Evolutionary conservation across 2,888 invertebrate species (phyloP).

Genomic region (Aphidoletes aphidimyza): DNA sequence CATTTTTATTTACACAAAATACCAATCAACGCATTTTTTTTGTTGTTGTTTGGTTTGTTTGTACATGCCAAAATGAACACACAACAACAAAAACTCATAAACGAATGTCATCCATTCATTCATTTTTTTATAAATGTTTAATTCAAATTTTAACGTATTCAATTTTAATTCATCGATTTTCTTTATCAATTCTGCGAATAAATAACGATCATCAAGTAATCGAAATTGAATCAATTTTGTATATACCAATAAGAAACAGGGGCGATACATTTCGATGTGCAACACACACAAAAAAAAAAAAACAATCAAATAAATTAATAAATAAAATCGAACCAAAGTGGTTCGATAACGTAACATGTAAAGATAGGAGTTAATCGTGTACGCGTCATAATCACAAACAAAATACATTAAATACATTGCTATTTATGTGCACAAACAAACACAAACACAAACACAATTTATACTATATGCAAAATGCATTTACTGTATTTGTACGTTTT

Average conservation of each 20-base stretch:
- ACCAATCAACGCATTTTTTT: too few relatives aligned
- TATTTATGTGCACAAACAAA: background rate
- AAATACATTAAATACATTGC: too few relatives aligned
- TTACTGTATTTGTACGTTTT: background rate
- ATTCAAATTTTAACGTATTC: background rate
- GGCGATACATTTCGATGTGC: background rate
- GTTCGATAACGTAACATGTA: conserved; percentile 8
- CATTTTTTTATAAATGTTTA: background rate
- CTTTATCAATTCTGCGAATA: conserved; percentile 23
- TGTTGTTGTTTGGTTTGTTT: too few relatives aligned
- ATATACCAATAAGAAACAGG: conserved; percentile 28
- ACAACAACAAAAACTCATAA: background rate
- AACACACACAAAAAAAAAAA: background rate
- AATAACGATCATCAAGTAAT: conserved; percentile 32
- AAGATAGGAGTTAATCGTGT: background rate
- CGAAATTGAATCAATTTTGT: conserved; percentile 50
- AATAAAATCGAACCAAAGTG: background rate
- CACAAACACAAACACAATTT: too few relatives aligned
- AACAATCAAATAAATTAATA: background rate
- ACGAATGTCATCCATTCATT: background rate
- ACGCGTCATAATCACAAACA: background rate
- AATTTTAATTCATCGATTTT: background rate
- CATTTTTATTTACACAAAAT: background rate
- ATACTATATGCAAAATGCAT: background rate
- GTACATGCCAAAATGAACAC: too few relatives aligned